phyloP scores from a whole-genome alignment of 2,888 invertebrate species.

The Unio pictorum region DNA sequence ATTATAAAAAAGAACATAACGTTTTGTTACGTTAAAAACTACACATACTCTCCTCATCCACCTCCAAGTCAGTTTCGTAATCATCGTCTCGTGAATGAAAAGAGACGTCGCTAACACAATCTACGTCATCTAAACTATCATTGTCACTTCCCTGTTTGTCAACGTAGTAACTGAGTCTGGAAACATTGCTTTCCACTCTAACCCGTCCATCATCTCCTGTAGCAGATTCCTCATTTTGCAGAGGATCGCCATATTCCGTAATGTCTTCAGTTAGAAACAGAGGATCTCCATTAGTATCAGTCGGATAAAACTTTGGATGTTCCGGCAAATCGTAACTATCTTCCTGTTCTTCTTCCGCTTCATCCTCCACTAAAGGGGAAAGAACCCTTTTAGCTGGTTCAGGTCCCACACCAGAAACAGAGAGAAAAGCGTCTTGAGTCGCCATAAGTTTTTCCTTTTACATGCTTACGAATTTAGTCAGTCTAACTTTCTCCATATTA shows the following conservation, averaged over 20 bases:
- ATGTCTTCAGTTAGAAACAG: too few species aligned
- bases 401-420: background rate
- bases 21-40: background rate
- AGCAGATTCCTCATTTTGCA: too few species aligned
- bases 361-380: slow-evolving; percentile 17
- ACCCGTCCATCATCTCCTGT: background rate
- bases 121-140: slow-evolving; percentile 33
- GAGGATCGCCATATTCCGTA: too few species aligned
- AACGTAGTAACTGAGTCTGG: background rate
- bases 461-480: too few species aligned
- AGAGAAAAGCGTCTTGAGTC: too few species aligned
- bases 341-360: slow-evolving; percentile 15
- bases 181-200: background rate
- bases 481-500: too few species aligned
- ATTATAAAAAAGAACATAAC: too few species aligned
- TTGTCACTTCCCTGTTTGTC: slow-evolving; percentile 26
- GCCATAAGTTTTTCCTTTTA: too few species aligned
- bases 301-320: too few species aligned
- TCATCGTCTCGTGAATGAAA: slow-evolving; percentile 45
- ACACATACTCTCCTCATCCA: slow-evolving; percentile 54
- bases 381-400: slow-evolving; percentile 8
- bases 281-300: too few species aligned
- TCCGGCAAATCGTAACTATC: too few species aligned
- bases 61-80: slow-evolving; percentile 63
- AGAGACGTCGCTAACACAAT: slow-evolving; percentile 31